phyloP scores from a whole-genome alignment of 2,888 invertebrate genomes.

The Eutolmus rufibarbis region DNA sequence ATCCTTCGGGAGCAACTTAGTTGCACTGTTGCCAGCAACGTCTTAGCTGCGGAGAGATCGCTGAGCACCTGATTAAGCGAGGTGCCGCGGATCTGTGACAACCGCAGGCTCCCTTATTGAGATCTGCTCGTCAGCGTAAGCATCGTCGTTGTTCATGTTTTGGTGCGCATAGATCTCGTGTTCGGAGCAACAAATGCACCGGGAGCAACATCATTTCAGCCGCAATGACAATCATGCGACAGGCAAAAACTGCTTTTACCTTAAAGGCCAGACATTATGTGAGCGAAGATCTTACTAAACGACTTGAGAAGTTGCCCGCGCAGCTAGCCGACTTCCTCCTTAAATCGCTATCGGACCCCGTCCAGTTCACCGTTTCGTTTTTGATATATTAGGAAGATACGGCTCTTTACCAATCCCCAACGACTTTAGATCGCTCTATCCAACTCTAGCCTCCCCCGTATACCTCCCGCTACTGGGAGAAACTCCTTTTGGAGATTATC shows the following conservation, averaged over 20 bases:
- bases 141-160: slow-evolving; percentile 14
- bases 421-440: neutral
- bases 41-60: neutral
- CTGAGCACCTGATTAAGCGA: neutral
- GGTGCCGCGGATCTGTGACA: neutral
- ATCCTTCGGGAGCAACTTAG: slow-evolving; percentile 30
- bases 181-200: slow-evolving; percentile 4
- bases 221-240: slow-evolving; percentile 34
- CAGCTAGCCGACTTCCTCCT: neutral
- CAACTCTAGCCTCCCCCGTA: neutral
- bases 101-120: slow-evolving; percentile 26
- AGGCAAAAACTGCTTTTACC: slow-evolving; percentile 27
- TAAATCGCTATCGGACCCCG: slow-evolving; percentile 18
- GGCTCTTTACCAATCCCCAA: neutral
- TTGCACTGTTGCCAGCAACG: neutral
- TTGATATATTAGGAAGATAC: slow-evolving; percentile 40
- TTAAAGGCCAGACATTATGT: slow-evolving; percentile 33
- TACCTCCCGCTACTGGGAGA: neutral
- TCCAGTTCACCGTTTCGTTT: neutral
- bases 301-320: neutral
- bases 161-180: slow-evolving; percentile 11
- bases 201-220: slow-evolving; percentile 12
- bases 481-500: neutral
- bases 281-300: slow-evolving; percentile 35
- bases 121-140: neutral